A percentile compares a stretch with the other conserved stretches of the same genome.
phyloP scores from a whole-genome alignment of 1,140 invertebrate species.

The Eumeta japonica region DNA sequence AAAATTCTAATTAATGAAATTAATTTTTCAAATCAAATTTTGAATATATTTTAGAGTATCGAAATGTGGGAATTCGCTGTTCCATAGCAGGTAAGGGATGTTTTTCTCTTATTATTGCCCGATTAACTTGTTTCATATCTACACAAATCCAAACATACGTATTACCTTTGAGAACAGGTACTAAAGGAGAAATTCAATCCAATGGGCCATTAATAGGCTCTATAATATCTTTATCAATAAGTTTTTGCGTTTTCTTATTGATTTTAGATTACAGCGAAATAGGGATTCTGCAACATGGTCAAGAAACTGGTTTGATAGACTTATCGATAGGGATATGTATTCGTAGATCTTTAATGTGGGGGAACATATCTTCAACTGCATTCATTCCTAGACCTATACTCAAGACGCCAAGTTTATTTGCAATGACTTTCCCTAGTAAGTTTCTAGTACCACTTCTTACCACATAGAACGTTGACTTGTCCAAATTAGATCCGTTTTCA shows the following conservation, averaged over 20 bases:
- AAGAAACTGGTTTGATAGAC: constrained; percentile 16
- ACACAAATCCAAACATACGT: constrained; percentile 33
- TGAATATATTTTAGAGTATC: constrained; percentile 15
- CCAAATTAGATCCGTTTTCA: neutral
- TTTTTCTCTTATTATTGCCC: constrained; percentile 33
- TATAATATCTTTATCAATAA: constrained; percentile 22
- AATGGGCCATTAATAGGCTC: constrained; percentile 25
- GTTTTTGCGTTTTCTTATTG: constrained; percentile 16
- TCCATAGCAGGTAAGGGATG: constrained; percentile 32
- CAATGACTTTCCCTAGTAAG: constrained; percentile 15
- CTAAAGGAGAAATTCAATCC: constrained; percentile 35
- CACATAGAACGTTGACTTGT: constrained; percentile 13
- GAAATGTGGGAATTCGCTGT: constrained; percentile 21
- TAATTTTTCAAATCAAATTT: constrained; percentile 25
- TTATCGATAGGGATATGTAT: constrained; percentile 22
- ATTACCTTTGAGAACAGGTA: constrained; percentile 23
- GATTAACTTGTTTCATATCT: constrained; percentile 32
- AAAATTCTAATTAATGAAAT: constrained; percentile 26
- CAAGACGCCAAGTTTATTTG: constrained; percentile 17
- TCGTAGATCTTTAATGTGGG: constrained; percentile 24
- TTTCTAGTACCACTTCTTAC: constrained; percentile 10
- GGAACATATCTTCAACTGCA: constrained; percentile 15
- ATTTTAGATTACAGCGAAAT: constrained; percentile 19
- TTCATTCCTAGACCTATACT: constrained; percentile 18
- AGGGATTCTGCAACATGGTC: constrained; percentile 26